phyloP scores from a whole-genome alignment of 2,113 vertebrate species.

The Puntigrus tetrazona region DNA sequence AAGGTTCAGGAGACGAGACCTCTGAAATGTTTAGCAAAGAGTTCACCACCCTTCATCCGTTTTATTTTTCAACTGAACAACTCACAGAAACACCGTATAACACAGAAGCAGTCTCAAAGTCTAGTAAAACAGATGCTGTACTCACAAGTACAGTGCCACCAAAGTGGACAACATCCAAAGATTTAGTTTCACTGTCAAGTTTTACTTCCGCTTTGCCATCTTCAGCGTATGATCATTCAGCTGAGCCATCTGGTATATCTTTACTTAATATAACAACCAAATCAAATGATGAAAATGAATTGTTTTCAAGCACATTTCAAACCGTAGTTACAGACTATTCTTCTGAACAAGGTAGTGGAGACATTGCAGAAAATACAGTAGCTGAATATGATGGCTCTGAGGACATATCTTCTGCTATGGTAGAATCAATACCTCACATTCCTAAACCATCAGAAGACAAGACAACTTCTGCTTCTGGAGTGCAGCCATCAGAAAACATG shows the following conservation, averaged over 20 bases:
- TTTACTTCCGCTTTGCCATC: neutral
- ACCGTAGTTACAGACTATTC: neutral
- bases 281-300: neutral
- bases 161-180: neutral
- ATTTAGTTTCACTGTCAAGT: neutral
- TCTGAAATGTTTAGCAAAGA: no score
- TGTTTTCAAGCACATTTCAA: neutral
- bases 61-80: no score
- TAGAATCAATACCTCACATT: neutral
- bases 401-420: neutral
- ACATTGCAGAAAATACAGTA: neutral
- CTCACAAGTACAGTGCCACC: no score
- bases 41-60: no score
- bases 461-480: neutral
- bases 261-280: neutral
- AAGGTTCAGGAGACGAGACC: no score
- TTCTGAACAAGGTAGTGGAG: conserved; percentile 1
- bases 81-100: no score
- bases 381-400: conserved; percentile 56
- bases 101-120: no score
- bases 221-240: conserved; percentile 27
- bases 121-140: no score
- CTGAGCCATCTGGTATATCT: neutral
- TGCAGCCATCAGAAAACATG: conserved; percentile 10
- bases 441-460: neutral